Evolutionary conservation across 2,888 invertebrate genomes (phyloP), one percentile per base, ranked within the genome.

Genomic region (Willowsia nigromaculata): DNA sequence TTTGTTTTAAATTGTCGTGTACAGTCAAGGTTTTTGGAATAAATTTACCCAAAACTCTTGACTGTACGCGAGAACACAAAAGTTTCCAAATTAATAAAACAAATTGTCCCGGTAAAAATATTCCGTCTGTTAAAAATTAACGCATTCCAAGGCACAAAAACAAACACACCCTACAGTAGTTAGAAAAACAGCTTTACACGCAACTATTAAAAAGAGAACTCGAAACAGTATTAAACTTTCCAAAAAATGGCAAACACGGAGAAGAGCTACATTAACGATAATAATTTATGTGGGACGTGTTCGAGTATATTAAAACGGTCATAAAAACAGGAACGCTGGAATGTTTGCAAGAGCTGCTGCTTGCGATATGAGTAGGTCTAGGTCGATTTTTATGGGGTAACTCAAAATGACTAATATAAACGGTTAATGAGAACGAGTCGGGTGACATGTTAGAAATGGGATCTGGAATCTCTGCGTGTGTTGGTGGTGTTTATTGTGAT

Each of bases 81-180:
- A 47, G 18, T 50, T 50, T 18, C 50, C 18, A 50, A 15, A 1
- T 9, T n/a, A n/a, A 18, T 15, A 50, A 15, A 18, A 18, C 2
- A 2, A 15, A 7, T 13, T 15, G 47, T 13, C 47, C 13, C 2
- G 13, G 13, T 11, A 59, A 27, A 62, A 15, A 30, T 30, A 59
- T 62, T n/a, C 2, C 33, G 59, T 62, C 56, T n/a, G n/a, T n/a
- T n/a, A n/a, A 62, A 30, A 13, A 13, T 30, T 30, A 62, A 62
- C 62, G 62, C 62, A 62, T 62, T 62, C 62, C 62, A 59, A 18
- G 30, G 27, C 27, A 62, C 25, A 59, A 59, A 59, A 62, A 62
- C 15, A 27, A 15, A 59, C 15, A 30, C 15, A 62, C 13, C 13
- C 15, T 30, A 53, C 53, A 53, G 3, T 53, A 53, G n/a, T 4